Conservation (phyloP, 1,140 invertebrate species). For the Heterodera schachtii region DNA sequence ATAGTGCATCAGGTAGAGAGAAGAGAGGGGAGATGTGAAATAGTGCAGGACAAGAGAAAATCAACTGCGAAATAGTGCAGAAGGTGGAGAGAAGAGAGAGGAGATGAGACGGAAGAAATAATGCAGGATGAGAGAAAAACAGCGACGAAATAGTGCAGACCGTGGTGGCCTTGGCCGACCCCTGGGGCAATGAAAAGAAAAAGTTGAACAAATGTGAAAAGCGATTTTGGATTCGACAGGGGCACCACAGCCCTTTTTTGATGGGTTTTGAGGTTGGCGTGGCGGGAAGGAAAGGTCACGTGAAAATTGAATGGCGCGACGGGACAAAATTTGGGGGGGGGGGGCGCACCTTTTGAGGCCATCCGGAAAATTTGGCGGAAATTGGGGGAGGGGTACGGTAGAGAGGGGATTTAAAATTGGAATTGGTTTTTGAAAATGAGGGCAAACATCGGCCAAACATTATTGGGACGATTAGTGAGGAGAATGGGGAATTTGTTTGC, state of each 20-base stretch:
- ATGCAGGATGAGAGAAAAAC: neutral
- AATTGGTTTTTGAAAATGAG: too few relatives aligned
- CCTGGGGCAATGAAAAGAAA: neutral
- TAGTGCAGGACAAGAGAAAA: too few relatives aligned
- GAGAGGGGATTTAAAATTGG: neutral
- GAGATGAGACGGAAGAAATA: neutral
- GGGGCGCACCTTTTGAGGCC: neutral
- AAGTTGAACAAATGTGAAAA: neutral
- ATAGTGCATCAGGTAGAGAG: neutral
- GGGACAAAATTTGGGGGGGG: neutral
- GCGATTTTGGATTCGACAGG: neutral
- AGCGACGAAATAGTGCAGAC: neutral
- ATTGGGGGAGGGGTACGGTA: neutral
- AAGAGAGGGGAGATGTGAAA: too few relatives aligned
- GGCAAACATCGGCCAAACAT: too few relatives aligned
- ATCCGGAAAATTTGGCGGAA: neutral
- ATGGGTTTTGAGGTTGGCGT: conserved; percentile 1
- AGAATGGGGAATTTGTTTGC: too few relatives aligned
- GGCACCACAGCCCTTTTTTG: neutral
- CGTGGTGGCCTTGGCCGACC: too few relatives aligned
- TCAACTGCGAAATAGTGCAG: neutral
- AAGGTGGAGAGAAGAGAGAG: neutral
- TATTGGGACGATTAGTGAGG: too few relatives aligned
- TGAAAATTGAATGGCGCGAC: conserved; percentile 1
- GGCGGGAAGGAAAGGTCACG: neutral